phyloP scores from a whole-genome alignment of 2,113 vertebrate genomes.

The Ornithorhynchus anatinus region DNA sequence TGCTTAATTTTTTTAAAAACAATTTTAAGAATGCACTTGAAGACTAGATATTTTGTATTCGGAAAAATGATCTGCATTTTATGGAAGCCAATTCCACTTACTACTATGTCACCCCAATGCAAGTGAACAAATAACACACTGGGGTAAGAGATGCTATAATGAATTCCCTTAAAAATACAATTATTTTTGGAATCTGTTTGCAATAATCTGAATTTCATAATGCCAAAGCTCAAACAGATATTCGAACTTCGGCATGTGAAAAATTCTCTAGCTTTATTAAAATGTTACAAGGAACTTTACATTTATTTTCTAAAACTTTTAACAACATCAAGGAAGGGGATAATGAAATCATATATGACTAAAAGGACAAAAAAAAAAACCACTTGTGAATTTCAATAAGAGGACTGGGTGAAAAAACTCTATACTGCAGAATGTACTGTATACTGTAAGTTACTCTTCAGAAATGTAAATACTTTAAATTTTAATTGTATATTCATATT shows the following conservation, averaged over 20 bases:
- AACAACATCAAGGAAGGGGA: constrained; percentile 28
- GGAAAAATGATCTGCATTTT: not conserved
- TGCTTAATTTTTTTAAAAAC: too few species aligned
- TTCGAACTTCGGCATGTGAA: constrained; percentile 8
- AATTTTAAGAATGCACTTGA: not conserved
- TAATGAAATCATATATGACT: constrained; percentile 34
- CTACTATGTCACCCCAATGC: too few species aligned
- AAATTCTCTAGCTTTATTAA: not conserved
- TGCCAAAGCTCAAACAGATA: constrained; percentile 4
- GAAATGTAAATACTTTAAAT: constrained; percentile 16
- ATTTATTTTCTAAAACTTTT: constrained; percentile 47
- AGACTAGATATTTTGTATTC: not conserved
- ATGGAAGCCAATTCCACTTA: not conserved
- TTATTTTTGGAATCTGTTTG: not conserved
- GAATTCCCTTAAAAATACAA: not conserved
- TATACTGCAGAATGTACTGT: not conserved
- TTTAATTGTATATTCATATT: not conserved
- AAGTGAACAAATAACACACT: not conserved
- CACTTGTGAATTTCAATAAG: constrained; percentile 50
- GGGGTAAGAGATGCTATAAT: not conserved
- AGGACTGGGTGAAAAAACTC: constrained; percentile 40
- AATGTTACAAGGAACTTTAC: constrained; percentile 10
- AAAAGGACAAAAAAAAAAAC: constrained; percentile 58
- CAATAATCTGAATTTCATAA: not conserved
- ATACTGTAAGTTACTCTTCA: constrained; percentile 18